Evolutionary conservation across 2,888 invertebrate genomes (phyloP), one percentile per base, ranked within the genome.

Genomic region (Autographa pulchrina): DNA sequence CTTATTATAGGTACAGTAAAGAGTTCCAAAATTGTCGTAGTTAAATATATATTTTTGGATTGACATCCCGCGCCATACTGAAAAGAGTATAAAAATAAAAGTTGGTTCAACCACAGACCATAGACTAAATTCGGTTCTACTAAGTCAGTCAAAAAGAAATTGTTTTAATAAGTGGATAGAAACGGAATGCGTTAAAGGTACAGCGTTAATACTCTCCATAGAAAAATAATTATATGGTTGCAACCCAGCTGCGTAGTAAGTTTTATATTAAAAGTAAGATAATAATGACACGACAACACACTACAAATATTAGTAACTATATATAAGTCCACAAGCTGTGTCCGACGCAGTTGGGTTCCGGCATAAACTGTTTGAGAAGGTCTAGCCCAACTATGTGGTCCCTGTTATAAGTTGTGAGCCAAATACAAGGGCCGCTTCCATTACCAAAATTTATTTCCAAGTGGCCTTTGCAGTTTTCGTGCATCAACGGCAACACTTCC

Each of bases 331-430:
- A 16, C 25, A 11, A 38, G 16, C 35, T 25, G 52, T 41, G 18
- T 6, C 14, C 8, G 43, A 71, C 59, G 72, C 67, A 77, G 74
- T 35, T 3, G 54, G 60, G 65, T 64, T 25, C 1, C 16, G 18
- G n/a, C 68, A 72, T 54, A 62, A 70, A 68, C 58, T 31, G 66
- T 70, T 72, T 73, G 70, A 81, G 75, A 74, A 76, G 75, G 58
- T 72, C 76, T 81, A 86, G 81, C 85, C 85, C 84, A 83, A 77
- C 86, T 87, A 87, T 72, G 76, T 90, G 90, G 90, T 90, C 90
- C 90, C 90, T 82, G 81, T 70, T 74, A 68, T 64, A 76, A 75
- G 61, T 52, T 60, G 65, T 74, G 74, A 79, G 69, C 72, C 72
- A 62, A 69, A 58, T 72, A 70, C 68, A 75, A 74, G 68, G 68